These are phyloP conservation scores for Listronotus oregonensis DNA, from an alignment of 1,140 invertebrate genomes.

Conservation along the genomic window DNA sequence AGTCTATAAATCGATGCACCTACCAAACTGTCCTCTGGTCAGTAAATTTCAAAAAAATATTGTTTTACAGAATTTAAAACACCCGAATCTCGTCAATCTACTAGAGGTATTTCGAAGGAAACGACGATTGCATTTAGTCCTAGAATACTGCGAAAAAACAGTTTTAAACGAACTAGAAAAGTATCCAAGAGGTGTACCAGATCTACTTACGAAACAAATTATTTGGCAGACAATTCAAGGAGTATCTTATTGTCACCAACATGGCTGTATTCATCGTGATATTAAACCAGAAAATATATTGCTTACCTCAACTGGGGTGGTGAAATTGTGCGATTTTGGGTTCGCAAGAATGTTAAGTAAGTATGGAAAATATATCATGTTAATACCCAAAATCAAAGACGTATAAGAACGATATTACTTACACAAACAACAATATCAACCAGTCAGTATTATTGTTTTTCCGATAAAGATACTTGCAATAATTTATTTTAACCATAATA, in stretches of 20 bases:
- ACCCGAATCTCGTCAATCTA: conserved; percentile 96
- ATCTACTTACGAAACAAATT: conserved; percentile 87
- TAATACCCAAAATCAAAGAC: not conserved
- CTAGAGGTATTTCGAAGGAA: conserved; percentile 98
- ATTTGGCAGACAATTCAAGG: conserved; percentile 95
- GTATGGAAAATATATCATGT: conserved; percentile 49
- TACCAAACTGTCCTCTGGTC: too few relatives aligned
- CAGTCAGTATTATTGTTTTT: too few relatives aligned
- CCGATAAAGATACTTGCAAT: too few relatives aligned
- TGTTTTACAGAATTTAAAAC: conserved; percentile 88
- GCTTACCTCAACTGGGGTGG: conserved; percentile 89
- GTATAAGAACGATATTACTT: not conserved
- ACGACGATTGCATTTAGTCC: conserved; percentile 94
- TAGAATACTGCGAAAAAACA: conserved; percentile 98
- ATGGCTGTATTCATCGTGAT: conserved; percentile 96
- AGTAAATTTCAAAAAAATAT: too few relatives aligned
- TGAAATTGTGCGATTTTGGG: conserved; percentile 98
- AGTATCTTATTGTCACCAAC: conserved; percentile 93
- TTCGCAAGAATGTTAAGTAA: conserved; percentile 96
- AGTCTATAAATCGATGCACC: too few relatives aligned
- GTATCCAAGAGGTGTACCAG: conserved; percentile 75
- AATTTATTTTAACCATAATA: too few relatives aligned
- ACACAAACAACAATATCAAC: too few relatives aligned
- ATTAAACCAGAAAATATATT: conserved; percentile 99
- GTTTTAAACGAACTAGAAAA: conserved; percentile 95